Evolutionary conservation across 2,113 vertebrate genomes (phyloP).

Genomic region (Anser brachyrhynchus): DNA sequence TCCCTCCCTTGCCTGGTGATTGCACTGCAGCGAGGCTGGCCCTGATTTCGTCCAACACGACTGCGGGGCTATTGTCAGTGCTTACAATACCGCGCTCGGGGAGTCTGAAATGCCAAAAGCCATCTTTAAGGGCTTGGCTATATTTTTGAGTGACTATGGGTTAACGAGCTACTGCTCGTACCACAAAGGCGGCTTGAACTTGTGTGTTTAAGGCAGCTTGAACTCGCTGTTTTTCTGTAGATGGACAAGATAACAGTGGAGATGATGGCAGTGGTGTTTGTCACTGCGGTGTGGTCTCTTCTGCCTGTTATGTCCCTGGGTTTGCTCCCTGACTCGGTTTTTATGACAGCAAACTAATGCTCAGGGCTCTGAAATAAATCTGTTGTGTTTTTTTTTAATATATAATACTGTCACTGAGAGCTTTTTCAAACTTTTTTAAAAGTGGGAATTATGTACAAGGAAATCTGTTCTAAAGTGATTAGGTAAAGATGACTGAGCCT

Average conservation of each 20-base stretch:
- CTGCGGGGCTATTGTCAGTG: neutral
- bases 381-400: neutral
- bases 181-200: neutral
- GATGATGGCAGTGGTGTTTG: neutral
- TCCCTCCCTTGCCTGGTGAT: neutral
- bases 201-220: neutral
- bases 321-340: neutral
- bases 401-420: neutral
- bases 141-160: neutral
- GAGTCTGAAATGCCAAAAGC: neutral
- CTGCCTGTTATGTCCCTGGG: fast-evolving
- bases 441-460: neutral
- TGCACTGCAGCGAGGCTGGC: neutral
- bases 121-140: neutral
- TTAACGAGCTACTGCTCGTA: neutral
- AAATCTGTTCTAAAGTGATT: neutral
- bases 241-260: neutral
- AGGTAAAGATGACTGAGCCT: neutral
- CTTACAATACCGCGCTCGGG: fast-evolving
- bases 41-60: neutral
- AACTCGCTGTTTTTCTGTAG: neutral
- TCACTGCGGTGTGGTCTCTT: neutral
- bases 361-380: neutral
- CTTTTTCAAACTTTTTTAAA: neutral
- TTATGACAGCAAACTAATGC: neutral